Evolutionary conservation across 2,888 invertebrate species (phyloP).

Genomic region (Linnaemya tessellans): DNA sequence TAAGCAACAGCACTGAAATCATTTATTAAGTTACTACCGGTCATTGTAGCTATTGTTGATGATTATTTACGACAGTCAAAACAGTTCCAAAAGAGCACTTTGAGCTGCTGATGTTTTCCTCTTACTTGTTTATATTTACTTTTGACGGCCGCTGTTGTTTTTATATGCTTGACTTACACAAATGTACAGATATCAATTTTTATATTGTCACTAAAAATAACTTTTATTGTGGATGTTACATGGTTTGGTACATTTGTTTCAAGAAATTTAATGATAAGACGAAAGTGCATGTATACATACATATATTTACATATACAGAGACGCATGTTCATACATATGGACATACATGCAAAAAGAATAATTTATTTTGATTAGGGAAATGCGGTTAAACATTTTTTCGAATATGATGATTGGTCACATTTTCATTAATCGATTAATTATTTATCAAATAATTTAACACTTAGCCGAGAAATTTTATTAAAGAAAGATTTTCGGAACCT

Average conservation of each 20-base stretch:
- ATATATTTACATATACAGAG: not conserved
- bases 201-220: constrained; percentile 44
- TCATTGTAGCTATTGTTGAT: constrained; percentile 35
- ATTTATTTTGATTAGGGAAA: too few relatives aligned
- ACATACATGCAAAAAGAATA: too few relatives aligned
- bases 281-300: not conserved
- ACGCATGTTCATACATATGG: too few relatives aligned
- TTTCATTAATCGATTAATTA: too few relatives aligned
- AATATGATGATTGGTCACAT: too few relatives aligned
- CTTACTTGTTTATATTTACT: constrained; percentile 10
- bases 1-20: not conserved
- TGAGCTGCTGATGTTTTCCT: not conserved
- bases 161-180: constrained; percentile 16
- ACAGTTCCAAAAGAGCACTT: constrained; percentile 8
- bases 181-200: constrained; percentile 6
- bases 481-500: too few relatives aligned
- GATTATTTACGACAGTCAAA: constrained; percentile 22
- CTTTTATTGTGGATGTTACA: not conserved
- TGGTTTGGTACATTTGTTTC: not conserved
- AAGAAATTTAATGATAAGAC: constrained; percentile 14
- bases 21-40: constrained; percentile 56
- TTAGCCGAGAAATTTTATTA: too few relatives aligned
- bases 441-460: too few relatives aligned
- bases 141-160: not conserved
- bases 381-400: too few relatives aligned